phyloP scores from a whole-genome alignment of 1,140 invertebrate genomes.

The Pachyrhynchus sulphureomaculatus region DNA sequence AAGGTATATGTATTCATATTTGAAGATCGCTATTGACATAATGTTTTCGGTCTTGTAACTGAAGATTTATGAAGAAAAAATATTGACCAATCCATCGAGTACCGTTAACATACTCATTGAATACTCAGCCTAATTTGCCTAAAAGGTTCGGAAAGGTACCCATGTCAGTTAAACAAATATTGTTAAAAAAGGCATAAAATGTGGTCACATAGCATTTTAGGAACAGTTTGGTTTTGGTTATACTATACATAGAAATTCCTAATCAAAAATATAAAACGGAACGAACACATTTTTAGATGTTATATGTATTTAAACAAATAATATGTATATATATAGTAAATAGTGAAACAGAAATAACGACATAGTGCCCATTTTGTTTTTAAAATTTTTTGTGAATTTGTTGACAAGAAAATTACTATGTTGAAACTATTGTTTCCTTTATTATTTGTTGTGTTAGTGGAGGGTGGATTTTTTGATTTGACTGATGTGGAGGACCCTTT shows the following conservation, averaged over 20 bases:
- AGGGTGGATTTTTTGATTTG: constrained; percentile 41
- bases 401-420: no score
- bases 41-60: not conserved
- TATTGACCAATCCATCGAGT: constrained; percentile 17
- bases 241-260: no score
- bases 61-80: not conserved
- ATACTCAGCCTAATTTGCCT: constrained; percentile 15
- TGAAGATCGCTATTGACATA: not conserved
- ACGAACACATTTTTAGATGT: no score
- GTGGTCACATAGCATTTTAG: not conserved
- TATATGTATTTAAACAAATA: no score
- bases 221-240: constrained; percentile 1
- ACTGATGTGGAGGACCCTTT: constrained; percentile 45
- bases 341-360: no score
- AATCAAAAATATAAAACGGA: no score
- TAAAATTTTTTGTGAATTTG: no score
- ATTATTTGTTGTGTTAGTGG: not conserved
- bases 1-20: not conserved
- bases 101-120: constrained; percentile 19
- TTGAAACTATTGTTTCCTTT: constrained; percentile 16
- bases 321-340: no score
- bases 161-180: constrained; percentile 20
- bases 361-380: no score
- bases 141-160: constrained; percentile 9
- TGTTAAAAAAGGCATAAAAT: constrained; percentile 16